phyloP scores from a whole-genome alignment of 2,113 vertebrate species.

The Glareola pratincola region DNA sequence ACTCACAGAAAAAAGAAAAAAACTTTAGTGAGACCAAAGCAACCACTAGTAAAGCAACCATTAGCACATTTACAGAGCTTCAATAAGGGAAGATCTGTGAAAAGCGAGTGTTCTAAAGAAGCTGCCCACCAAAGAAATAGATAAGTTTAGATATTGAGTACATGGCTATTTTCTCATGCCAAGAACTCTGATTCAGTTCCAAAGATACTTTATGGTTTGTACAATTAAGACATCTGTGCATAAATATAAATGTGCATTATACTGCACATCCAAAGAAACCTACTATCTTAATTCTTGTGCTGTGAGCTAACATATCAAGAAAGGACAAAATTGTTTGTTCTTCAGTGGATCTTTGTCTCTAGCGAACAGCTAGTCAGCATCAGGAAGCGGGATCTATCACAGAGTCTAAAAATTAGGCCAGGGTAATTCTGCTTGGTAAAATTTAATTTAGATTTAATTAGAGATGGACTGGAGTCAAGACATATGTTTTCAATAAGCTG shows the following conservation, averaged over 20 bases:
- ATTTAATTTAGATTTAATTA: conserved; percentile 68
- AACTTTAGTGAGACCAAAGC: not conserved
- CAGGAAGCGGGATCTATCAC: not conserved
- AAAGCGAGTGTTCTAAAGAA: not conserved
- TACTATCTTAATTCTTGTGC: not conserved
- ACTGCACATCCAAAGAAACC: not conserved
- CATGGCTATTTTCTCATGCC: not conserved
- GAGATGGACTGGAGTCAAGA: conserved; percentile 5
- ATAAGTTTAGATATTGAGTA: not conserved
- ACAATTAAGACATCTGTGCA: not conserved
- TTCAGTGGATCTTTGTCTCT: not conserved
- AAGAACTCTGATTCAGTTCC: not conserved
- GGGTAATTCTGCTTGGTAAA: not conserved
- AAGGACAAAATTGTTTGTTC: not conserved
- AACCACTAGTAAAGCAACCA: not conserved
- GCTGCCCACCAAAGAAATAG: not conserved
- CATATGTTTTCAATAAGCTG: not conserved
- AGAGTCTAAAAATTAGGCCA: not conserved
- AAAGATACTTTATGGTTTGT: not conserved
- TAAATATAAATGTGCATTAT: not conserved
- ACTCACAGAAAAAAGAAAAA: not conserved
- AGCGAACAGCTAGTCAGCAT: not conserved
- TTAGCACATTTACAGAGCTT: not conserved
- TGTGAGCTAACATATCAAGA: not conserved
- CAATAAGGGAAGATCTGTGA: not conserved